Percentiles rank a stretch among this genome's conserved stretches.
phyloP scores from a whole-genome alignment of 2,888 invertebrate species.

The Phaonia tiefii region DNA sequence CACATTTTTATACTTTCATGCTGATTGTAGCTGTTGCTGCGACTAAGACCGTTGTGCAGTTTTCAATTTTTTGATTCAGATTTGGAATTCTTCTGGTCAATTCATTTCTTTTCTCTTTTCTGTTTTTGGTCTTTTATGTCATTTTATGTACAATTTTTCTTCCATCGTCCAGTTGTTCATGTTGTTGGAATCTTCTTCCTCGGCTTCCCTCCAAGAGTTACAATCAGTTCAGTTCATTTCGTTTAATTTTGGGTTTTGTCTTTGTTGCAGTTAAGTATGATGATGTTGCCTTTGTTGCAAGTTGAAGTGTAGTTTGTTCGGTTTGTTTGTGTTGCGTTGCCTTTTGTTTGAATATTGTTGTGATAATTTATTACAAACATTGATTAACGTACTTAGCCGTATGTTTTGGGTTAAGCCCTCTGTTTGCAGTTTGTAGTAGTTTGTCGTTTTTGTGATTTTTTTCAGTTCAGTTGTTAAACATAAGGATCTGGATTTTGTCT shows the following conservation, averaged over 20 bases:
- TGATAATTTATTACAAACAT: slow-evolving; percentile 68
- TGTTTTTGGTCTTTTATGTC: slow-evolving; percentile 63
- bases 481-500: slow-evolving; percentile 51
- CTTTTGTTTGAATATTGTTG: slow-evolving; percentile 63
- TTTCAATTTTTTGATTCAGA: slow-evolving; percentile 53
- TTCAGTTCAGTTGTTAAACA: slow-evolving; percentile 56
- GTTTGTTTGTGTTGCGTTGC: slow-evolving; percentile 38
- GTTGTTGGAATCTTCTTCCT: slow-evolving; percentile 33
- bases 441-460: slow-evolving; percentile 53
- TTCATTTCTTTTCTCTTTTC: slow-evolving; percentile 49
- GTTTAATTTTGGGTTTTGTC: slow-evolving; percentile 27
- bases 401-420: slow-evolving; percentile 67
- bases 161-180: slow-evolving; percentile 15
- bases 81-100: slow-evolving; percentile 62
- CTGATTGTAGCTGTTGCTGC: slow-evolving; percentile 42
- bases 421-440: slow-evolving; percentile 60
- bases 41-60: slow-evolving; percentile 48
- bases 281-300: slow-evolving; percentile 47
- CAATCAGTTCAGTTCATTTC: slow-evolving; percentile 40
- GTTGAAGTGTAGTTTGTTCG: slow-evolving; percentile 59
- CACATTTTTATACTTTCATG: slow-evolving; percentile 64
- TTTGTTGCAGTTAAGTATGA: slow-evolving; percentile 47
- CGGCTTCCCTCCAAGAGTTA: not conserved
- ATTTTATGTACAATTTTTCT: slow-evolving; percentile 63
- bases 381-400: slow-evolving; percentile 68